These are phyloP conservation scores for Lycaon pictus DNA, from an alignment of 2,113 vertebrate species.

Conservation along the genomic window DNA sequence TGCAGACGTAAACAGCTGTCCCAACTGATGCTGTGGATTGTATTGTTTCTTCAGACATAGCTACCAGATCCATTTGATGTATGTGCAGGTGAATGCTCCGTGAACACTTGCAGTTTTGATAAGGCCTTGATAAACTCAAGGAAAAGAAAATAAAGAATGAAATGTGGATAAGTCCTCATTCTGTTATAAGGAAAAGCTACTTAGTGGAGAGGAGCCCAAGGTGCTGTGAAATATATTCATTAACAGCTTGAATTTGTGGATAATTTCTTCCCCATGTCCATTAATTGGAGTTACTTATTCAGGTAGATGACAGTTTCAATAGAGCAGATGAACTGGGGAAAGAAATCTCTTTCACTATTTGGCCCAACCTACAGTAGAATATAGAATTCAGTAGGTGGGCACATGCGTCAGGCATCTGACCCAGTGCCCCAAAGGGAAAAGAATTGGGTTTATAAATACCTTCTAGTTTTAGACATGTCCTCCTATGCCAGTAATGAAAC, in stretches of 20 bases:
- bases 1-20: neutral
- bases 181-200: neutral
- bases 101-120: neutral
- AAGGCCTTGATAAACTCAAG: neutral
- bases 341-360: neutral
- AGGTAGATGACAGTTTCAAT: neutral
- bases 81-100: neutral
- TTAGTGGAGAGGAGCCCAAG: neutral
- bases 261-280: neutral
- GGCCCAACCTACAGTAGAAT: neutral
- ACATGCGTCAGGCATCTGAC: too few relatives aligned
- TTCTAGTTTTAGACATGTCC: constrained; percentile 2
- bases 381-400: too few relatives aligned
- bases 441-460: neutral
- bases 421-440: neutral
- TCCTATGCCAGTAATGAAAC: neutral
- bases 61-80: neutral
- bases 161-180: neutral
- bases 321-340: neutral
- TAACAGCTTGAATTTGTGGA: neutral
- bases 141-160: neutral
- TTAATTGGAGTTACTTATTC: neutral
- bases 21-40: fast-evolving
- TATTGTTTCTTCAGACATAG: neutral
- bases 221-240: neutral